A percentile compares a stretch with the other conserved stretches of the same genome.
Evolutionary conservation across 2,888 invertebrate genomes (phyloP).

Genomic region (Bhutanitis thaidina): DNA sequence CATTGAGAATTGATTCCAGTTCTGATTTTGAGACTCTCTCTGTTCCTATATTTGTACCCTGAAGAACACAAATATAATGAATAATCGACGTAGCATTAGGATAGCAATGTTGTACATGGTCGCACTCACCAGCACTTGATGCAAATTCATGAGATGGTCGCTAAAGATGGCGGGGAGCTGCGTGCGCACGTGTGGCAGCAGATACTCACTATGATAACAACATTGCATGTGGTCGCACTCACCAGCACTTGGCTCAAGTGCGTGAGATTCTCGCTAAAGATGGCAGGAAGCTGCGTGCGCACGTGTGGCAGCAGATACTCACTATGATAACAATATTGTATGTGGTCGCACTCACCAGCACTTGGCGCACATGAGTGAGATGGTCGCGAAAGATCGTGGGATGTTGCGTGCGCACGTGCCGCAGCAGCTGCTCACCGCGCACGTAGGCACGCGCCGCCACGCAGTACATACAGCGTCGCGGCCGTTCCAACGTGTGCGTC

Average conservation of each 20-base stretch:
- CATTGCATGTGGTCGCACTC: not conserved
- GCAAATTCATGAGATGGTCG: constrained; percentile 52
- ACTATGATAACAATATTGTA: too few relatives aligned
- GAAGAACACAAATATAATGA: not conserved
- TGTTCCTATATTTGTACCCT: constrained; percentile 39
- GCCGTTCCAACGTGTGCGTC: constrained; percentile 87
- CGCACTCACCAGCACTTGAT: constrained; percentile 38
- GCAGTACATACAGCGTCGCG: constrained; percentile 88
- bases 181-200: constrained; percentile 87
- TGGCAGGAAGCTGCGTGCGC: constrained; percentile 84
- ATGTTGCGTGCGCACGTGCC: constrained; percentile 87
- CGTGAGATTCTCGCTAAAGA: constrained; percentile 68
- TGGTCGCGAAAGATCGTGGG: constrained; percentile 79
- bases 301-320: constrained; percentile 83
- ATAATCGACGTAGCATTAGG: too few relatives aligned
- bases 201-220: not conserved
- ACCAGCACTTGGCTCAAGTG: constrained; percentile 54
- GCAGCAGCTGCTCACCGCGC: constrained; percentile 87
- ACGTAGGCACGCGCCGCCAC: constrained; percentile 84
- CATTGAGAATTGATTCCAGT: constrained; percentile 57
- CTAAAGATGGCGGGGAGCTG: constrained; percentile 83
- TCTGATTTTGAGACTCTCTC: constrained; percentile 62
- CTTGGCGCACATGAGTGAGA: constrained; percentile 54
- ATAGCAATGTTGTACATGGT: not conserved
- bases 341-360: constrained; percentile 31